A percentile compares a stretch with the other conserved stretches of the same genome.
These are phyloP conservation scores for Steinernema feltiae DNA, from an alignment of 1,140 invertebrate genomes.

Conservation along the genomic window DNA sequence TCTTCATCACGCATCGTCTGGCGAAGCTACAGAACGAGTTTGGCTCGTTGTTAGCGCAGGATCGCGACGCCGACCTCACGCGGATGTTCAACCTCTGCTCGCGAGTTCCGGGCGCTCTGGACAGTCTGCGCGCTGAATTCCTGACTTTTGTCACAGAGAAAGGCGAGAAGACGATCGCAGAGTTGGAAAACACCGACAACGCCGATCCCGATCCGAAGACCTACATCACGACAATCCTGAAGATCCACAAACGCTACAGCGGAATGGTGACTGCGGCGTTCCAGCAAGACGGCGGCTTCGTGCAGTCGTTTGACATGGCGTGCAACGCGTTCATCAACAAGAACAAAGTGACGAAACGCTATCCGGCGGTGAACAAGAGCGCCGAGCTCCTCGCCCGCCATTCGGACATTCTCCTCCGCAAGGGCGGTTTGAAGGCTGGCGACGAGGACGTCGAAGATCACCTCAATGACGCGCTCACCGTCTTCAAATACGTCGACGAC, in stretches of 20 bases:
- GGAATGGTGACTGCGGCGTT: conserved; percentile 85
- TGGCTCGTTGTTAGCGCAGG: conserved; percentile 83
- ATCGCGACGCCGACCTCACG: conserved; percentile 88
- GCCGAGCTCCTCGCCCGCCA: conserved; percentile 94
- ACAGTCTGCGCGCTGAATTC: conserved; percentile 76
- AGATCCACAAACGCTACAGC: conserved; percentile 95
- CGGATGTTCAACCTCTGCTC: conserved; percentile 91
- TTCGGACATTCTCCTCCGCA: conserved; percentile 92
- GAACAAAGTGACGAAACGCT: conserved; percentile 74
- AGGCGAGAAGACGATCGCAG: conserved; percentile 64
- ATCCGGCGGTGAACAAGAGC: conserved; percentile 76
- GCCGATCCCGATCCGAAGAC: conserved; percentile 94
- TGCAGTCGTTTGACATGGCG: conserved; percentile 81
- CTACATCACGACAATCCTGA: conserved; percentile 91
- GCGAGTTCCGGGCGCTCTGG: conserved; percentile 82
- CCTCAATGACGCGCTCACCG: conserved; percentile 97
- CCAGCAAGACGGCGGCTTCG: conserved; percentile 91
- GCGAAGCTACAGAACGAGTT: conserved; percentile 95
- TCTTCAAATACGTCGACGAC: conserved; percentile 99
- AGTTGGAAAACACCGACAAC: conserved; percentile 80
- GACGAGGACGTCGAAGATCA: conserved; percentile 96
- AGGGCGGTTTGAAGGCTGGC: conserved; percentile 90
- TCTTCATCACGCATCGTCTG: conserved; percentile 92
- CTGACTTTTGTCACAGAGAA: conserved; percentile 84
- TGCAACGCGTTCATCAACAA: conserved; percentile 76